Percentiles rank a stretch among this genome's conserved stretches.
Conservation (phyloP, 2,113 vertebrate genomes). For the Oriolus oriolus region DNA sequence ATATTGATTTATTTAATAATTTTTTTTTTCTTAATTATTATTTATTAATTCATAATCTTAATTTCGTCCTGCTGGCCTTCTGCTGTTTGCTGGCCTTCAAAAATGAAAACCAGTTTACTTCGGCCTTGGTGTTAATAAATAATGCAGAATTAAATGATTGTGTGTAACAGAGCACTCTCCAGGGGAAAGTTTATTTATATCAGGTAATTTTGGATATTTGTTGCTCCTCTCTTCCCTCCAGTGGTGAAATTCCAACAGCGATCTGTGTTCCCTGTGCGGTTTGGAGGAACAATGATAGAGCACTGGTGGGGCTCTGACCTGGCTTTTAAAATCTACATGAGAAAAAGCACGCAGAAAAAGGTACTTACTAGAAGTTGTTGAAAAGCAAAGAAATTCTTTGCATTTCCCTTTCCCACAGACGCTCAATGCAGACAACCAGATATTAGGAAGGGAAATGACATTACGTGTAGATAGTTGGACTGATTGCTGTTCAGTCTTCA, state of each 20-base stretch:
- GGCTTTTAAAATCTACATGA: constrained; percentile 83
- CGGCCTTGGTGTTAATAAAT: not conserved
- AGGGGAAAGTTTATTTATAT: not conserved
- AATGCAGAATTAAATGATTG: not conserved
- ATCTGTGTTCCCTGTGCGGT: constrained; percentile 81
- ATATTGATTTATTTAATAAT: not conserved
- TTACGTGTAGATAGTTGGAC: not conserved
- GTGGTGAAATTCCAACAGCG: constrained; percentile 86
- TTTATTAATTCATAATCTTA: not conserved
- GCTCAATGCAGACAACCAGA: not conserved
- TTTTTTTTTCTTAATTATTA: not conserved
- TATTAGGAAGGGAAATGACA: not conserved
- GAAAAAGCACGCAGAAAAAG: constrained; percentile 83
- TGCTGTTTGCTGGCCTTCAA: not conserved
- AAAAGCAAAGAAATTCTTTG: not conserved
- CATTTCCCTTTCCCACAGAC: not conserved
- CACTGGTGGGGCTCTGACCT: constrained; percentile 85
- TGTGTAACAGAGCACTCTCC: not conserved
- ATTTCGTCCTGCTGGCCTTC: not conserved
- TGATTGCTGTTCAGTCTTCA: not conserved
- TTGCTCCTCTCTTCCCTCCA: constrained; percentile 59
- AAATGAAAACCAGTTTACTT: not conserved
- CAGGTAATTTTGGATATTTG: not conserved
- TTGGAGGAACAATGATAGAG: constrained; percentile 71
- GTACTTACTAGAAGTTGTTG: constrained; percentile 45